Evolutionary conservation across 2,888 invertebrate genomes (phyloP), one percentile per base, ranked within the genome.

Genomic region (Tiliacea aurago): DNA sequence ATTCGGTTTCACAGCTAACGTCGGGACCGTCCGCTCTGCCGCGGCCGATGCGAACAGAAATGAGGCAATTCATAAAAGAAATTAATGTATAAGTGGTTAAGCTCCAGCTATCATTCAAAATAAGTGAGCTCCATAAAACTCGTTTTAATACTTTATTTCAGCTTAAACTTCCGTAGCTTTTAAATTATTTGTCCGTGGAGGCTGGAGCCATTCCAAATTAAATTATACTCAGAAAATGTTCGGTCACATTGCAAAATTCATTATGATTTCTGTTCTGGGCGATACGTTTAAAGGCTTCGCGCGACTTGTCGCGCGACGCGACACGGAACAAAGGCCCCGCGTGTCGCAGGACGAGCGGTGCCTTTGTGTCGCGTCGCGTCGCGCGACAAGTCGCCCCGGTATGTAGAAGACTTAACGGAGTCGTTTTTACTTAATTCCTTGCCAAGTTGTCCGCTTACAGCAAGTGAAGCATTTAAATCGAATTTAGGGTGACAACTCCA

Each of bases 161-260:
- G 94, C 93, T 94, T 94, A 94, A 95, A 94, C 93, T 95, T 95
- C 93, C 94, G 92, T 91, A 88, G 91, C 93, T 93, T 91, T 95
- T 94, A 95, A 95, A 95, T 95, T 94, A 95, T 95, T 94, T 95
- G 93, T 93, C 93, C 92, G 91, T 88, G 79, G 92, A 92, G 94
- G 91, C 93, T 95, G 95, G 95, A 94, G 90, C 91, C 88, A 91
- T 90, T 95, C 95, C 94, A 95, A 96, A 95, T 96, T 95, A 93
- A 95, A 95, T 95, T 95, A 94, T 92, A 93, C 93, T 91, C 91
- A 92, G 92, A 91, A 93, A 92, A 92, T 93, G 91, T 92, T 93
- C 89, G 90, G 93, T 92, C 90, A 90, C 91, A 93, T 93, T 89
- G 90, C 90, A 90, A 90, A 93, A 94, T 93, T 93, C 89, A 91